Conservation (phyloP, 2,113 vertebrate genomes). For the Ailuropoda melanoleuca region DNA sequence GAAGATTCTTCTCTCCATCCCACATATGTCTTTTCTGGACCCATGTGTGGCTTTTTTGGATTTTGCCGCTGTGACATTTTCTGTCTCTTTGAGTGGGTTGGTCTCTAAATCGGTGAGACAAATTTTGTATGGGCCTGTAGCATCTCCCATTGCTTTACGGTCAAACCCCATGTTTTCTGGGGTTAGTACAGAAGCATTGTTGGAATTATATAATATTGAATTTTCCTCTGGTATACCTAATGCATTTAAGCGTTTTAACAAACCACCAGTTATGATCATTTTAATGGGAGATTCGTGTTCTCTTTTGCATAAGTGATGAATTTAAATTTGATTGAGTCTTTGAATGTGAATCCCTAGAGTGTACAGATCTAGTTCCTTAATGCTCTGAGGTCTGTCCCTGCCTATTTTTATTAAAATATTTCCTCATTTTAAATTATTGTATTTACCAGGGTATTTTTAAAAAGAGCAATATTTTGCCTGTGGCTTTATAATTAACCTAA, state of each 20-base stretch:
- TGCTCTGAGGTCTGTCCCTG: constrained; percentile 50
- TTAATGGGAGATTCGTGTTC: constrained; percentile 66
- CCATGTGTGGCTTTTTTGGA: not conserved
- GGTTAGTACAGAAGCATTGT: not conserved
- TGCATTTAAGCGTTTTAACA: constrained; percentile 53
- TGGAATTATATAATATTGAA: not conserved
- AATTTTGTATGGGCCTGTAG: not conserved
- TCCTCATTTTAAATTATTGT: constrained; percentile 48
- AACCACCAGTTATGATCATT: constrained; percentile 53
- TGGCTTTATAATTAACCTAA: constrained; percentile 58
- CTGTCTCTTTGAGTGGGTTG: not conserved
- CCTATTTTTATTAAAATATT: constrained; percentile 60
- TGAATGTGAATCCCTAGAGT: constrained; percentile 55
- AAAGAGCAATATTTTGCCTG: constrained; percentile 47
- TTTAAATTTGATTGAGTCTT: constrained; percentile 69
- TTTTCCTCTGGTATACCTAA: constrained; percentile 30
- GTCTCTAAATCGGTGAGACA: not conserved
- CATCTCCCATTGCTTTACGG: not conserved
- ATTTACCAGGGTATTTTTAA: constrained; percentile 44
- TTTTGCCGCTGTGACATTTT: not conserved
- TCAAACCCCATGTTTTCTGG: not conserved
- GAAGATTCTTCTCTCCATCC: not conserved
- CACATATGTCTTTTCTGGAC: not conserved
- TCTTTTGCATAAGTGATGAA: constrained; percentile 59
- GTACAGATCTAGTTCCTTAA: constrained; percentile 44